A percentile compares a stretch with the other conserved stretches of the same genome.
These are phyloP conservation scores for Cyprinodon tularosa DNA, from an alignment of 2,113 vertebrate species.

Conservation along the genomic window DNA sequence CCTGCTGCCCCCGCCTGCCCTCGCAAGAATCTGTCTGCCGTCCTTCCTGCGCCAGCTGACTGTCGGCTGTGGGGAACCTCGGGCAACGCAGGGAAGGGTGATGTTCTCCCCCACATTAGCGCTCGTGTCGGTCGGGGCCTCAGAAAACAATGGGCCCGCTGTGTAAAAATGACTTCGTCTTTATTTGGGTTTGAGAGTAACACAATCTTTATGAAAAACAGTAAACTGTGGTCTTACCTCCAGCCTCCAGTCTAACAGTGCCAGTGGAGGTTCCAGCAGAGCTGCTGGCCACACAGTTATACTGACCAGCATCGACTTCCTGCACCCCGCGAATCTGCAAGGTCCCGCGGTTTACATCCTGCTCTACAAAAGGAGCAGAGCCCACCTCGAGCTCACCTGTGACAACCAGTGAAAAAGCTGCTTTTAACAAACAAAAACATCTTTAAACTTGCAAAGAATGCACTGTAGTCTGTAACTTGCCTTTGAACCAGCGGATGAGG, in stretches of 20 bases:
- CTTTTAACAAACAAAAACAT: background rate
- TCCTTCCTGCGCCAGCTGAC: slow-evolving; percentile 84
- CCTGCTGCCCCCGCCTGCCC: slow-evolving; percentile 19
- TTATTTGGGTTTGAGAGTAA: slow-evolving; percentile 20
- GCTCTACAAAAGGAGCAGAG: slow-evolving; percentile 65
- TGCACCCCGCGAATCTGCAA: slow-evolving; percentile 81
- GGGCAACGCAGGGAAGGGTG: slow-evolving; percentile 78
- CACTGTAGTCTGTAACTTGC: slow-evolving; percentile 63
- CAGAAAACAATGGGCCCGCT: slow-evolving; percentile 84
- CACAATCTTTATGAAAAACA: slow-evolving; percentile 10
- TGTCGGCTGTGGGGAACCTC: slow-evolving; percentile 78
- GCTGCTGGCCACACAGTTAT: slow-evolving; percentile 84
- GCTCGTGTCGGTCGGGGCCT: slow-evolving; percentile 73
- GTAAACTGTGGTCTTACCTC: slow-evolving; percentile 79
- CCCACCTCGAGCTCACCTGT: slow-evolving; percentile 83
- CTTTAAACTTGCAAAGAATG: background rate
- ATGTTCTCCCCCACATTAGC: slow-evolving; percentile 79
- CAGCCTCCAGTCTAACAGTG: slow-evolving; percentile 81
- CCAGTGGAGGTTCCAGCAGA: slow-evolving; percentile 75
- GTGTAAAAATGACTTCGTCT: slow-evolving; percentile 41
- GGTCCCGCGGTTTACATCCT: slow-evolving; percentile 62
- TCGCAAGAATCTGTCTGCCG: slow-evolving; percentile 61
- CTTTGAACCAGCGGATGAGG: slow-evolving; percentile 88
- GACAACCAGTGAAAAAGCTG: slow-evolving; percentile 1
- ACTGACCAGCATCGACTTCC: slow-evolving; percentile 83